Base-by-base conservation (phyloP, 2,113 vertebrate species). In the Mellivora capensis region DNA sequence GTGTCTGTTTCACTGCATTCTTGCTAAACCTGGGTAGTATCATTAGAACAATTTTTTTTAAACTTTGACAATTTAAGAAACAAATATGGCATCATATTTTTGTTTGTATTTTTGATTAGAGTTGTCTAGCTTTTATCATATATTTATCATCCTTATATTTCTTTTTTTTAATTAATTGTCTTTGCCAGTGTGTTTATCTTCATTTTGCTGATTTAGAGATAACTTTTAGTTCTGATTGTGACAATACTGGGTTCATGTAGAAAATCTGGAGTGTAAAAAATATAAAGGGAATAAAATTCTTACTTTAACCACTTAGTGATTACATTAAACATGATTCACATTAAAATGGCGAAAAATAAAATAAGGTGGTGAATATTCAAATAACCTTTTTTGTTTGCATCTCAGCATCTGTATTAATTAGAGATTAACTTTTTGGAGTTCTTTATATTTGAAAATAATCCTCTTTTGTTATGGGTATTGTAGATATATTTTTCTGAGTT, bases 51-150 rank as follows among this genome's bases (percentile, higher is more conserved):
- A 20, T n/a, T 31, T 44, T 49, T 47, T 23, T 34, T 52, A 95
- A 95, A 47, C 4, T 83, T 87, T 27, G 57, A 14, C 37, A 77
- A n/a, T 79, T 91, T 83, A 87, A 91, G 42, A 94, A 86, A 62
- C 44, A 86, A 90, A 92, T 71, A 49, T 42, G 12, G 42, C 29
- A 85, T 49, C 21, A 9, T 4, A 47, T 61, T 93, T 87, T 94
- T 31, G 25, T 96, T 84, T 94, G n/a, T 52, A 47, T 39, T 91
- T 95, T 80, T 91, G 37, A 91, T 88, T 84, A 84, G 52, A 25
- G 21, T 20, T 69, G 4, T 77, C 23, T 31, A 84, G 71, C 11
- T 88, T 90, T 90, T 37, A 89, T 59, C 20, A 14, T 39, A 39
- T 84, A 6, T 96, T 94, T 62, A 20, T 77, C 83, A 52, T n/a